Evolutionary conservation across 2,888 invertebrate species (phyloP), one percentile per base, ranked within the genome.

Genomic region (Dasypolia templi): DNA sequence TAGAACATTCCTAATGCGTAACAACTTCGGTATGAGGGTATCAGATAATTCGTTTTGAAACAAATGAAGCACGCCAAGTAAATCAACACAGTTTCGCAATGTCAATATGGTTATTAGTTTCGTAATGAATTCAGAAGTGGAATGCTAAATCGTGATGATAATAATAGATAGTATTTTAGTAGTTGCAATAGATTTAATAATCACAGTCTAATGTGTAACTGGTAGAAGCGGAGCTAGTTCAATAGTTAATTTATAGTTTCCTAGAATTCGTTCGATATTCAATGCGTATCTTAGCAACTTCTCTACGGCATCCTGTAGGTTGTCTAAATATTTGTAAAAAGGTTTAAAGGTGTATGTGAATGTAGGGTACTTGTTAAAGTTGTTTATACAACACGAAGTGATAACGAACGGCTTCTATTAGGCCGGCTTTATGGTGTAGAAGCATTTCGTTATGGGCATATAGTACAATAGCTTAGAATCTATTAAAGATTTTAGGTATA

Each of bases 51-150:
- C 46, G 56, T 74, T 78, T 68, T 61, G 75, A 83, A 84, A 87
- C 53, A 70, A 82, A 83, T 85, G 81, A 86, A 87, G 87, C 77
- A 84, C 72, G 84, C 66, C 72, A 86, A 84, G 77, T 83, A 85
- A 87, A 85, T 84, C 85, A 86, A 83, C 81, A 73, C 17, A 68
- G 82, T 89, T 89, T 87, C 87, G 83, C 81, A 89, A 87, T 87
- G 79, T 74, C 83, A 78, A 82, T 84, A 84, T 79, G 72, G 81
- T 81, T 85, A 85, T 80, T 79, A 78, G 67, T 75, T 80, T 76
- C 77, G 82, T 82, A 86, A 82, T 87, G 83, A 85, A 80, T 87
- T 83, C 78, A 80, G 75, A 81, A 75, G 62, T 72, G 64, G 84
- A 76, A 68, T 84, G 29, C 32, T 72, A 72, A 83, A 84, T 80